Conservation (phyloP, 2,888 invertebrate species). For the Merodon equestris region DNA sequence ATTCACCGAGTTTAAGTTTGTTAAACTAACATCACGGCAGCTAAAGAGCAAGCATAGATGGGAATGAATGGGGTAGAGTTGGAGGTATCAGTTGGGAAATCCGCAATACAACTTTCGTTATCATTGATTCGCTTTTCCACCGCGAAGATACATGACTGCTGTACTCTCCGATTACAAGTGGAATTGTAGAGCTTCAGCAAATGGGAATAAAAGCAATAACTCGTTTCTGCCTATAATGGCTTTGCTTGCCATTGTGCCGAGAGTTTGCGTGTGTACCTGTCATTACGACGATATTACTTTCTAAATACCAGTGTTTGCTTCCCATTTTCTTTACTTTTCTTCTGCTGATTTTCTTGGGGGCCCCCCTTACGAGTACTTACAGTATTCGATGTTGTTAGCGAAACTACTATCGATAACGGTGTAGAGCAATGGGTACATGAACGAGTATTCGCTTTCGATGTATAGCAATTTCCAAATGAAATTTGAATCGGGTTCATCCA, state of each 20-base stretch:
- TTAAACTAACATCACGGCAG: conserved; percentile 20
- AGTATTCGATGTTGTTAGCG: too few relatives aligned
- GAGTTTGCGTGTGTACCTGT: conserved; percentile 59
- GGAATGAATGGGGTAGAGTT: background rate
- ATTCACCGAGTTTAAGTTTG: background rate
- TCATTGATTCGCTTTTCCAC: conserved; percentile 48
- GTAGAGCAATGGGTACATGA: too few relatives aligned
- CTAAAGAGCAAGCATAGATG: too few relatives aligned
- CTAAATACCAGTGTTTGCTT: conserved; percentile 20
- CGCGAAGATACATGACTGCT: too few relatives aligned
- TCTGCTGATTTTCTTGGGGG: conserved; percentile 17
- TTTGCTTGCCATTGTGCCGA: background rate
- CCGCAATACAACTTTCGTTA: conserved; percentile 60
- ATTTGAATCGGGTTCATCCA: background rate
- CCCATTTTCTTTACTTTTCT: conserved; percentile 37
- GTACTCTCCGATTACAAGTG: too few relatives aligned
- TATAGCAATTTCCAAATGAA: conserved; percentile 32
- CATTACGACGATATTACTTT: conserved; percentile 54
- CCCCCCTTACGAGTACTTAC: too few relatives aligned
- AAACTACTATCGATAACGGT: too few relatives aligned
- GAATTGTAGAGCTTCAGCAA: background rate
- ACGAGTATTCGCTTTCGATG: background rate
- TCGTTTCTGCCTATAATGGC: too few relatives aligned
- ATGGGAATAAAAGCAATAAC: too few relatives aligned
- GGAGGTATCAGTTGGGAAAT: conserved; percentile 25